Conservation (phyloP, 2,888 invertebrate genomes). For the Trachelus stipa region DNA sequence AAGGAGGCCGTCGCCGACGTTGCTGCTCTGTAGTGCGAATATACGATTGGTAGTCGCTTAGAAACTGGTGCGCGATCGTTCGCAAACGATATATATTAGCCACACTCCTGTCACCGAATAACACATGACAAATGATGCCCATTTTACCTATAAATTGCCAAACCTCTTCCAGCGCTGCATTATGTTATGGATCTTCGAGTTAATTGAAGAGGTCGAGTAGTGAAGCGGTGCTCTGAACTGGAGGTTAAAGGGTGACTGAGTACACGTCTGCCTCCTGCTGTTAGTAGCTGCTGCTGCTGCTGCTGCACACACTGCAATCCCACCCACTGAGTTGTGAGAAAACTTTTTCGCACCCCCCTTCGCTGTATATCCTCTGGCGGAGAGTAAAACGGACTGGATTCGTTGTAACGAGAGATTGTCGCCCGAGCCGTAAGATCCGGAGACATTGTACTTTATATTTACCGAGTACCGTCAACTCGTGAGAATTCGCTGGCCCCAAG, state of each 20-base stretch:
- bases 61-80: background rate
- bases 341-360: background rate
- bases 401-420: slow-evolving; percentile 4
- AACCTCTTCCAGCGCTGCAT: background rate
- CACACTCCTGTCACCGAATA: background rate
- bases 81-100: background rate
- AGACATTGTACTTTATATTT: slow-evolving; percentile 8
- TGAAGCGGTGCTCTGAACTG: background rate
- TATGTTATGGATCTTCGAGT: background rate
- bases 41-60: background rate
- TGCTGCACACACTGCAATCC: background rate
- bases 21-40: background rate
- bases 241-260: slow-evolving; percentile 1
- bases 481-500: background rate
- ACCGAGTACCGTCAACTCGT: background rate
- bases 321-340: background rate
- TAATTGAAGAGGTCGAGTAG: slow-evolving; percentile 9
- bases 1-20: background rate
- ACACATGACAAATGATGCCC: background rate
- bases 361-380: slow-evolving; percentile 1
- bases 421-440: slow-evolving; percentile 4
- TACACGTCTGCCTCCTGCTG: background rate
- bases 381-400: background rate
- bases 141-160: background rate
- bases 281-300: background rate